phyloP scores from a whole-genome alignment of 53 echinoderm and acorn worm species.

The Paelopatides confundens region DNA sequence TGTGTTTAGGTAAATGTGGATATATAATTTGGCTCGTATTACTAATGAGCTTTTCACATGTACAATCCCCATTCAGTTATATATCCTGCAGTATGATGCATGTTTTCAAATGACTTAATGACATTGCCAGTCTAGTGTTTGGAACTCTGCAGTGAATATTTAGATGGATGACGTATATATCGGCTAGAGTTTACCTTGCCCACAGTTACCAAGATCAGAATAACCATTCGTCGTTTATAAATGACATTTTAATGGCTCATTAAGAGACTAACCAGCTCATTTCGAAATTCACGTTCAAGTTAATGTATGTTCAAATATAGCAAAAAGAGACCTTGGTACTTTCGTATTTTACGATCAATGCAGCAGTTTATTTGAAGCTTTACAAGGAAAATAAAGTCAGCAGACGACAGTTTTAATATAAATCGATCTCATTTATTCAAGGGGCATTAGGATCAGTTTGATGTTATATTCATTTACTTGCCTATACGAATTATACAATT shows the following conservation, averaged over 20 bases:
- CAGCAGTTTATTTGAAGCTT: slow-evolving; percentile 13
- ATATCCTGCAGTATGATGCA: no score
- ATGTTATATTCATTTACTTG: no score
- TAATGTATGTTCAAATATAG: neutral
- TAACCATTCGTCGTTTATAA: neutral
- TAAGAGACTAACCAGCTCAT: neutral
- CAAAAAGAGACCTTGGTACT: neutral
- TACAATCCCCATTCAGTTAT: no score
- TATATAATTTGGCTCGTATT: no score
- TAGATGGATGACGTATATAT: neutral
- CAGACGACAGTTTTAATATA: neutral
- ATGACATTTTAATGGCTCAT: neutral
- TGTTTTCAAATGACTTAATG: no score
- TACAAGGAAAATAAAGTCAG: slow-evolving; percentile 12
- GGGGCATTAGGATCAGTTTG: no score
- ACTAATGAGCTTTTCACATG: no score
- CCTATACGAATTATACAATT: no score
- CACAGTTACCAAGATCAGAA: neutral
- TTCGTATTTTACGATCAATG: slow-evolving; percentile 35
- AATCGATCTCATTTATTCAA: slow-evolving; percentile 19
- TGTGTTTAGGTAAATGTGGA: no score
- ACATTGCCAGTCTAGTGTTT: no score
- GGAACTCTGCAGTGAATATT: no score
- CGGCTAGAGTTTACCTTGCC: neutral
- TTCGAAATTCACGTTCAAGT: neutral